Evolutionary conservation across 2,113 vertebrate genomes (phyloP).

Genomic region (Carettochelys insculpta): DNA sequence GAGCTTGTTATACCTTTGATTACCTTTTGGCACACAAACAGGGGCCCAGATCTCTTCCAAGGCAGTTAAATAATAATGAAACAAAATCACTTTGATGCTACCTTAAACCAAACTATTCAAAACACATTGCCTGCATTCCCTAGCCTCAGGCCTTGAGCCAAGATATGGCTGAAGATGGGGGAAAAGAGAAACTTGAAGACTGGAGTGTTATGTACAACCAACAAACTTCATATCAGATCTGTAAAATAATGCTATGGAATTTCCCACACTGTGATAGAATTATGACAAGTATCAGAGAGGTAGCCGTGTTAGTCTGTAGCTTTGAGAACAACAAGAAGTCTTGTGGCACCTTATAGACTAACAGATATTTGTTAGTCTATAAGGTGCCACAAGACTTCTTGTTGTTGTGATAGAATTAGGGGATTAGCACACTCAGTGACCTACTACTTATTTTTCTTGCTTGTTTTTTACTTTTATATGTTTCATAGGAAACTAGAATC

Average conservation of each 20-base stretch:
- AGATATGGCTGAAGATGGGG: background rate
- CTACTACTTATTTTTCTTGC: background rate
- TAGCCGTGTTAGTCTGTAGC: too few species aligned
- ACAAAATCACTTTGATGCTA: constrained; percentile 63
- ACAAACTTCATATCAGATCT: constrained; percentile 11
- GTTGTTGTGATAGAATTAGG: background rate
- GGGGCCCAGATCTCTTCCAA: constrained; percentile 52
- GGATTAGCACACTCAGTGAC: background rate
- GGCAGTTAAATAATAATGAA: constrained; percentile 54
- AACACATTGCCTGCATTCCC: constrained; percentile 58
- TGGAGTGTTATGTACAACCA: background rate
- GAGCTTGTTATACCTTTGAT: background rate
- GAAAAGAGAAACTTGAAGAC: constrained; percentile 38
- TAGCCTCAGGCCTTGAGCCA: constrained; percentile 44
- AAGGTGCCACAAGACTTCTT: too few species aligned
- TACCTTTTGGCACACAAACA: constrained; percentile 46
- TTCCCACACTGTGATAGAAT: background rate
- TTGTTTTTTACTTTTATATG: background rate
- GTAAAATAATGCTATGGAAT: background rate
- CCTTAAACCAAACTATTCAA: constrained; percentile 68
- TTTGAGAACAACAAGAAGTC: too few species aligned
- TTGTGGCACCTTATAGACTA: too few species aligned
- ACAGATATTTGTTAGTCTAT: too few species aligned
- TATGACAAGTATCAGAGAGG: too few species aligned
- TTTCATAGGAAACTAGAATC: background rate